Evolutionary conservation across 2,888 invertebrate species (phyloP), one percentile per base, ranked within the genome.

Genomic region (Napeogenes inachia): DNA sequence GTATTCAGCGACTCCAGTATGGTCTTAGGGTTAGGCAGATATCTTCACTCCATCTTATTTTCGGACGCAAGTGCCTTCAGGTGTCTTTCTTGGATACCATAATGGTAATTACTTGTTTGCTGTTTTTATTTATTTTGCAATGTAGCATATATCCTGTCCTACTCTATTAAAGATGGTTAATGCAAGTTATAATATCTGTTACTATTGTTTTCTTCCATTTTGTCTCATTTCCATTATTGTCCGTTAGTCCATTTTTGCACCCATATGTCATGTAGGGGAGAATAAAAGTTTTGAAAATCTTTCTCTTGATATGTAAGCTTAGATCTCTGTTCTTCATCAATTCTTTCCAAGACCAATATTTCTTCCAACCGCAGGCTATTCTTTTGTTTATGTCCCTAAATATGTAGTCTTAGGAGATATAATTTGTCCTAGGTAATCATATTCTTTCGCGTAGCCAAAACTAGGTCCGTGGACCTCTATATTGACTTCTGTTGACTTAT

Each of bases 381-480:
- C 60, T 54, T 54, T 64, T 64, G 13, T 67, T 54, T 58, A 60
- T 63, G 64, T 67, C 64, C 55, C 63, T 61, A 45, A 38, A 55
- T 53, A 59, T 57, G 13, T 30, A 56, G 46, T 65, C 38, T 10
- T 35, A 13, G 59, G 58, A 32, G 61, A 67, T 57, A 60, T 59
- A n/a, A 55, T 45, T 53, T 61, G 63, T 13, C 63, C 63, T n/a
- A 63, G 56, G 45, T 61, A 53, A 21, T 50, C 30, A 42, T 57
- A 50, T 56, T 57, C 32, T 30, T 55, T 33, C 35, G 12, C 53
- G 21, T 54, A 54, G n/a, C 56, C 60, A 12, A 56, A 12, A 57
- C 54, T 21, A 55, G 38, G 4, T 35, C 2, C 2, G 6, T 35
- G 4, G 35, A 35, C 6, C 35, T 35, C 35, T 35, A 35, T 35